Evolutionary conservation across 92 coral and sea anemone genomes (phyloP), one percentile per base, ranked within the genome.

Genomic region (Porites evermanni): DNA sequence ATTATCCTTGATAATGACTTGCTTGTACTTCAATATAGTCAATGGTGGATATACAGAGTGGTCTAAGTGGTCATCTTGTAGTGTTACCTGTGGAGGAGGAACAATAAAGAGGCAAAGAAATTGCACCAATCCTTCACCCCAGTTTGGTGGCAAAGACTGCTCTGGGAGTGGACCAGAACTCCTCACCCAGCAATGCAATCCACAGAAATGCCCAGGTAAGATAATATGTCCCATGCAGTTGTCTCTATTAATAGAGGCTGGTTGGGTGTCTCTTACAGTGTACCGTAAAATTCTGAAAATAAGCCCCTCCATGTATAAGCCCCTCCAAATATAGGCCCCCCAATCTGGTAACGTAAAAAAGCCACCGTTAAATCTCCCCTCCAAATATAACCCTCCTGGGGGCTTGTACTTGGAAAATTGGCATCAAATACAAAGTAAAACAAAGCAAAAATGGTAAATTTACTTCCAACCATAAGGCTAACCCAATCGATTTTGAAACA

Each of bases 131-230:
- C 99, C 99, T 12, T 26, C 83, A 65, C 99, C 99, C 0, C 76
- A 82, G 90, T 92, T 87, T 71, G 95, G 98, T 52, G 99, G 99
- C 21, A 92, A 83, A 69, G 96, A 95, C 71, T 96, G 99, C 80
- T 94, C 98, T n/a, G 72, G 78, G 10, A 92, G 87, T 51, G 99
- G 99, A 17, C 95, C 94, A 7, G 93, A 92, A 50, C 85, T 93
- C 65, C 84, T 91, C 12, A 84, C 91, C 7, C 90, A 85, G 75
- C 68, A 89, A 12, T 96, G 99, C 65, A 93, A 92, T 29, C 77
- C 87, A 7, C 89, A 91, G 90, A 85, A 82, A 61, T 96, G 99
- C 69, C 98, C 99, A 82, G 94, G 99, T 96, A 74, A 53, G 94
- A 70, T 17, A 52, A 52, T 60, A 8, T n/a, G 11, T 12, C 3